These are phyloP conservation scores for Zophobas morio DNA, from an alignment of 1,140 invertebrate species.

Conservation along the genomic window DNA sequence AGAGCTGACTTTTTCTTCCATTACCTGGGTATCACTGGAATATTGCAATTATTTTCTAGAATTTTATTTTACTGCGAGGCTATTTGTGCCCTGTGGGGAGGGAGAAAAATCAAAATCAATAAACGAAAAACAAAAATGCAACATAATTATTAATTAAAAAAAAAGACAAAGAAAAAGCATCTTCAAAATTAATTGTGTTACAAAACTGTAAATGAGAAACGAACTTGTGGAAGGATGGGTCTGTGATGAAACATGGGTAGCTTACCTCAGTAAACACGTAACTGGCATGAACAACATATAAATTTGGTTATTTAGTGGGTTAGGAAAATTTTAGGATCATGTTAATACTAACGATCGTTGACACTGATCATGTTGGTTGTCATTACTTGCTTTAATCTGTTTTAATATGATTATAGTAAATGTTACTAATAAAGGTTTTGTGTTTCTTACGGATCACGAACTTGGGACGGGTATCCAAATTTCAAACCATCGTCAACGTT, in stretches of 20 bases:
- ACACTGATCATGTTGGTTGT: background rate
- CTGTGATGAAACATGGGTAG: background rate
- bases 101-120: conserved; percentile 59
- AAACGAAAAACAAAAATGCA: conserved; percentile 48
- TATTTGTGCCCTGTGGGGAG: conserved; percentile 61
- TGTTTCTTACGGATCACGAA: conserved; percentile 42
- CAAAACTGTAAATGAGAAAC: background rate
- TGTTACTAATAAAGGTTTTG: background rate
- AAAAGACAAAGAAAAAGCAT: conserved; percentile 20
- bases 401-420: background rate
- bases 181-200: background rate
- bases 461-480: conserved; percentile 52
- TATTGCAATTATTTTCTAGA: conserved; percentile 56
- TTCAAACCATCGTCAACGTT: conserved; percentile 17
- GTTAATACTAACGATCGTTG: conserved; percentile 11
- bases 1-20: conserved; percentile 42
- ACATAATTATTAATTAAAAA: too few species aligned
- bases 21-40: conserved; percentile 62
- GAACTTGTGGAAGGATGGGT: background rate
- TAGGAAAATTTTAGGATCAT: background rate
- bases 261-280: conserved; percentile 11
- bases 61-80: conserved; percentile 59
- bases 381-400: background rate
- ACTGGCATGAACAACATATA: background rate
- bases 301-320: background rate